phyloP scores from a whole-genome alignment of 2,113 vertebrate genomes.

The Montifringilla adamsi region DNA sequence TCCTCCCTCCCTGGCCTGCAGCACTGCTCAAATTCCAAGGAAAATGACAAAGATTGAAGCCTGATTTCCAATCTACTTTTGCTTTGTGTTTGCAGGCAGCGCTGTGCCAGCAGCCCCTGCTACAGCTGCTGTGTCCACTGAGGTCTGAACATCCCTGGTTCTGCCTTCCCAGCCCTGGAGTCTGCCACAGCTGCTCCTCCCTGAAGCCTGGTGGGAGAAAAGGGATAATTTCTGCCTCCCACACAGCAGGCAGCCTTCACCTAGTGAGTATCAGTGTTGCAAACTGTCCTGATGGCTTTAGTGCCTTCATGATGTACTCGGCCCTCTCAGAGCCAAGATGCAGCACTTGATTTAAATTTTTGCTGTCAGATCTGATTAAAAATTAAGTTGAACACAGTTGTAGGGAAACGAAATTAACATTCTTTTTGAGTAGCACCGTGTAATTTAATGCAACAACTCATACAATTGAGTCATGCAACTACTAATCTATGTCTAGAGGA shows the following conservation, averaged over 20 bases:
- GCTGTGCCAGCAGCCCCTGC: rapidly evolving
- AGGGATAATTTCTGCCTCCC: conserved; percentile 62
- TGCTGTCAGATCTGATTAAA: conserved; percentile 79
- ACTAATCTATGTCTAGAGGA: neutral
- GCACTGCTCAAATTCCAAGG: neutral
- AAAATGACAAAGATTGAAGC: neutral
- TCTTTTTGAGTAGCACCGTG: conserved; percentile 69
- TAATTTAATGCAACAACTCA: conserved; percentile 78
- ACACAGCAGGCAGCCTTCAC: conserved; percentile 54
- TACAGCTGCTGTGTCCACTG: rapidly evolving
- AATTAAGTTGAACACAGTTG: conserved; percentile 74
- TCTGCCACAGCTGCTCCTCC: neutral
- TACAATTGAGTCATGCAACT: conserved; percentile 43
- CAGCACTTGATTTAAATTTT: conserved; percentile 73
- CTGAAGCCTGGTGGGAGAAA: conserved; percentile 20
- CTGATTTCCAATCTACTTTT: neutral
- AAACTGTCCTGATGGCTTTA: conserved; percentile 33
- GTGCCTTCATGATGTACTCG: conserved; percentile 19
- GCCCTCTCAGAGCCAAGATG: conserved; percentile 51
- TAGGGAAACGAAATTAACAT: conserved; percentile 74
- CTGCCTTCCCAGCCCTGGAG: neutral
- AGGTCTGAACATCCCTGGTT: rapidly evolving
- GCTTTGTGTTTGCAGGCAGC: neutral
- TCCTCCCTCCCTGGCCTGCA: neutral
- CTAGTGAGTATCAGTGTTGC: conserved; percentile 45